Evolutionary conservation across 1,140 invertebrate genomes (phyloP), one percentile per base, ranked within the genome.

Genomic region (Meteorus sp.): DNA sequence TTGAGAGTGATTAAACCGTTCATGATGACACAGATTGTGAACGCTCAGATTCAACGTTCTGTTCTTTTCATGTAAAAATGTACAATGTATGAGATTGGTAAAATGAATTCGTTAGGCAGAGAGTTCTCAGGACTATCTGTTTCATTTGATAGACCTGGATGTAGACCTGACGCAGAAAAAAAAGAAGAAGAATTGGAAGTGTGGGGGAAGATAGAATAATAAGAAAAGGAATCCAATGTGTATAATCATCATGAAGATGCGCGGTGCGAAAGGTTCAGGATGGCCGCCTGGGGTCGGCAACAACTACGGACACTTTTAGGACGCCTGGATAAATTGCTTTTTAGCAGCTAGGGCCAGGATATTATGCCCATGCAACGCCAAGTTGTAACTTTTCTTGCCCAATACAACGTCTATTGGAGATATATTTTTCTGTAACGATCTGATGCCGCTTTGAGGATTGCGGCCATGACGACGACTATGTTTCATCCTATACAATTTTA

Each of bases 91-190:
- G 19, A 61, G 44, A 53, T 61, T 53, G 59, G 53, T 56, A 56
- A 50, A 23, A 22, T 33, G 29, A 11, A 33, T 11, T 6, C 29
- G 6, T 11, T 33, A 6, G 11, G 13, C n/a, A 23, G 13, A 48
- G 13, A 27, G 37, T 61, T 61, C 59, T 56, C 53, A 56, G 59
- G 59, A 61, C 53, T 56, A 61, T 61, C 53, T 45, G 59, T 61
- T 61, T 50, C 51, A 51, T 11, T 56, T 56, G n/a, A n/a, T 51
- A 9, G 20, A 22, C 13, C 29, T 31, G 37, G 50, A 22, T 35
- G 13, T 17, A n/a, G 43, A 47, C 11, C 9, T 45, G 17, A 50
- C 15, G 27, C 15, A 31, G 35, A 58, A 23, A 15, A 48, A 53
- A 20, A 44, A 52, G 19, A 37, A 31, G 23, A 13, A 33, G 20